These are phyloP conservation scores for Pipra filicauda DNA, from an alignment of 2,113 vertebrate genomes.

Conservation along the genomic window DNA sequence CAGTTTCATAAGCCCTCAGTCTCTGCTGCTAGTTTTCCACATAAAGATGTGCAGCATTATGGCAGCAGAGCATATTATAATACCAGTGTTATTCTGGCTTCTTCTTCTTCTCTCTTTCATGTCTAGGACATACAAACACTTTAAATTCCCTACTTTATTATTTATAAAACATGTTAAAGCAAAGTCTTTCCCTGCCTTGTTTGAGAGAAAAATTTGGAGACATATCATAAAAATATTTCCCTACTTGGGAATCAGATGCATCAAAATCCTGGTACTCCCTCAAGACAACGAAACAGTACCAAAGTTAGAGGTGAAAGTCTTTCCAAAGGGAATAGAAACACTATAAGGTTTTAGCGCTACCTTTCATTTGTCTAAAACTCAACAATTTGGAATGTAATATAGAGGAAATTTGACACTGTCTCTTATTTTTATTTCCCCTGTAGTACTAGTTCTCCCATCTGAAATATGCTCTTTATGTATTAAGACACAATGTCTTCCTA, in stretches of 20 bases:
- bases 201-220: not conserved
- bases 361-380: not conserved
- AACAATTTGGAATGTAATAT: not conserved
- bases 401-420: not conserved
- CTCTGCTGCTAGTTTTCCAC: not conserved
- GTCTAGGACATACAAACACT: not conserved
- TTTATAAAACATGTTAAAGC: not conserved
- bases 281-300: not conserved
- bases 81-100: not conserved
- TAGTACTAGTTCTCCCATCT: not conserved
- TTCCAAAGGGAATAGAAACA: not conserved
- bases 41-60: not conserved
- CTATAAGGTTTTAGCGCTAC: not conserved
- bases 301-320: not conserved
- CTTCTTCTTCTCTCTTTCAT: not conserved
- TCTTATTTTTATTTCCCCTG: not conserved
- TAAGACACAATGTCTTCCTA: not conserved
- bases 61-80: not conserved
- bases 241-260: not conserved
- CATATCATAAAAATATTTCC: not conserved
- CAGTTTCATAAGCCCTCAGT: not conserved
- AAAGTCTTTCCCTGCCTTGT: not conserved
- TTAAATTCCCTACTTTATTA: not conserved
- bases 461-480: not conserved
- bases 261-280: not conserved